Evolutionary conservation across 2,797 vertebrate species (phyloP), one percentile per base, ranked within the genome.

Genomic region (Gambelia wislizenii): DNA sequence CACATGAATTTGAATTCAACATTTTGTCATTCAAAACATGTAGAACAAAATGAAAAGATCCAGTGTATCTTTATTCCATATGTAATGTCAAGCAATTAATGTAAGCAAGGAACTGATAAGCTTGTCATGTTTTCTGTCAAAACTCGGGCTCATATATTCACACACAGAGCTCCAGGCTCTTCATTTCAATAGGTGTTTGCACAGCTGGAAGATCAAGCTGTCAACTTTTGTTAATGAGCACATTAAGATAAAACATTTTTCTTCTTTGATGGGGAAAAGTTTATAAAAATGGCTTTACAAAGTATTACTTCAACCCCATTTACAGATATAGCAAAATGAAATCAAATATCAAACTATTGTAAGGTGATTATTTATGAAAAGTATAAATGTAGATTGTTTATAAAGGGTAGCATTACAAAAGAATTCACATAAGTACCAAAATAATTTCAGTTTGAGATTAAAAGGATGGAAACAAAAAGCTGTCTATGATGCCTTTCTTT

Each of bases 211-310:
- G 44, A 54, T 84, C 44, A 72, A 69, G 47, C 20, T 72, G 33
- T 84, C 83, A 74, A 76, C 76, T 5, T 18, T 54, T 36, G 78
- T 83, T 76, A 76, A 76, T 75, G 42, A 83, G 18, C 42, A 83
- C 42, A 13, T 83, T 76, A 67, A 76, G 33, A 56, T 87, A 74
- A 80, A 74, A 39, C 6, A 67, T 4, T 20, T 64, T 13, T 70
- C 25, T 52, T 82, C 16, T 87, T 75, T 88, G 75, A 77, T n/a
- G 42, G 74, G 52, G 54, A 12, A 33, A 64, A 47, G 30, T 16
- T 14, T 22, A 64, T 39, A 84, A 69, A 56, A 56, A 59, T 69
- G 49, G 20, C 30, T 56, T 89, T 69, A 44, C 61, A 84, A 9
- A 78, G 42, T 54, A 79, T 14, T 67, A 39, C 27, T 44, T 36